phyloP scores from a whole-genome alignment of 2,797 vertebrate genomes.

The Pangasius sanitwongsei region DNA sequence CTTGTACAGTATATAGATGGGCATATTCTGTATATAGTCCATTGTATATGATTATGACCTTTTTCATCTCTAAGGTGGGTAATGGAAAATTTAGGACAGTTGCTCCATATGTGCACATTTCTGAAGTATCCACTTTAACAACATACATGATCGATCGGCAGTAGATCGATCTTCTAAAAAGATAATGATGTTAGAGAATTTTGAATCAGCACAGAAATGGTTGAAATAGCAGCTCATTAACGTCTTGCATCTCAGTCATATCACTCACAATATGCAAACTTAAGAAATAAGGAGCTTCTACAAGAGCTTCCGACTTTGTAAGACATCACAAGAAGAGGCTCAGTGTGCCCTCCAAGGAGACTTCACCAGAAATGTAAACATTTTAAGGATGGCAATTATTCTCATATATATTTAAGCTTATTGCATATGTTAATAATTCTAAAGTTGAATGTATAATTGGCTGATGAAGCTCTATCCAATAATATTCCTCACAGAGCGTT shows the following conservation, averaged over 20 bases:
- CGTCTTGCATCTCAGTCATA: neutral
- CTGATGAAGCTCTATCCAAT: neutral
- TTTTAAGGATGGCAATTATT: neutral
- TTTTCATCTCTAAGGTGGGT: neutral
- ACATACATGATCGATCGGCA: no score
- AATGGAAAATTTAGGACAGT: neutral
- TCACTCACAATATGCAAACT: neutral
- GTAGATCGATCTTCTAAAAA: neutral
- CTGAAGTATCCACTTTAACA: neutral
- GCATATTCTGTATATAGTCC: neutral
- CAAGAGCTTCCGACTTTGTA: neutral
- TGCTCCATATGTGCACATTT: neutral
- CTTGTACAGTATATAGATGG: no score
- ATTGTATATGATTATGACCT: neutral
- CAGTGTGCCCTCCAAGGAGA: neutral
- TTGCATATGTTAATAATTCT: neutral
- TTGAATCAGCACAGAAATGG: neutral
- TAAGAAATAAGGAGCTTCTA: neutral
- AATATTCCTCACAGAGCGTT: neutral
- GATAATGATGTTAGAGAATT: neutral
- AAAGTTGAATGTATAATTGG: neutral
- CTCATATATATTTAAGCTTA: neutral
- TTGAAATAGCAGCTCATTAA: neutral
- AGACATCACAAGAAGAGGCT: neutral
- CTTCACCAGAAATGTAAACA: neutral